phyloP scores from a whole-genome alignment of 2,113 vertebrate genomes.

The Columba livia region DNA sequence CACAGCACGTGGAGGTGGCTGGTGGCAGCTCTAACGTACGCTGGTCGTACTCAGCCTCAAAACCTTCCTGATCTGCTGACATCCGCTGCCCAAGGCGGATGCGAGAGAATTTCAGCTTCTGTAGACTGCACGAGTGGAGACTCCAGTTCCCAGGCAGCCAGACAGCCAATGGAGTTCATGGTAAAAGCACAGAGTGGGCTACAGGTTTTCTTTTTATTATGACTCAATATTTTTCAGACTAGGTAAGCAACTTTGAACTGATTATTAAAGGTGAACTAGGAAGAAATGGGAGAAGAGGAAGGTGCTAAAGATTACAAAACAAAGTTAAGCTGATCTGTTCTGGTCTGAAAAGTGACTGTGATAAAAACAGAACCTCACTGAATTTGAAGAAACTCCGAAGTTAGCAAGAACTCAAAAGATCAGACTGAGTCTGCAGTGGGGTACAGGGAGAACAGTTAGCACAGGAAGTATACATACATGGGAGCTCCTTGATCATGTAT shows the following conservation, averaged over 20 bases:
- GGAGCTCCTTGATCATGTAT: not conserved
- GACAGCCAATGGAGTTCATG: accelerated
- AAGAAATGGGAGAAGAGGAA: not conserved
- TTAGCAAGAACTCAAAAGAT: not conserved
- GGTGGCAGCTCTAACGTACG: not conserved
- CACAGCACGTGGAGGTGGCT: not conserved
- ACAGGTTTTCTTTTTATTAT: not conserved
- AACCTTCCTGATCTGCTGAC: not conserved
- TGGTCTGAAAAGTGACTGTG: not conserved
- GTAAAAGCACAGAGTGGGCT: not conserved
- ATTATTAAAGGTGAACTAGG: not conserved
- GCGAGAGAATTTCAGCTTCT: not conserved
- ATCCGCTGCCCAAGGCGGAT: accelerated
- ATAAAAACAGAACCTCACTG: not conserved
- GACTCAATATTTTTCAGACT: accelerated
- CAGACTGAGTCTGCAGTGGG: not conserved
- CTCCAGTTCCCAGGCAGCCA: not conserved
- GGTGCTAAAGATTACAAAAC: not conserved
- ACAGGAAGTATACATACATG: not conserved
- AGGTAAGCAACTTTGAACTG: not conserved
- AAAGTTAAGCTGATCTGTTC: not conserved
- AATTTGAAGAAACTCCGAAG: not conserved
- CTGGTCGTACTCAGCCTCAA: not conserved
- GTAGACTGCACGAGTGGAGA: not conserved
- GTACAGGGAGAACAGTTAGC: not conserved